phyloP scores from a whole-genome alignment of 2,888 invertebrate genomes.

The Hipparchia semele region DNA sequence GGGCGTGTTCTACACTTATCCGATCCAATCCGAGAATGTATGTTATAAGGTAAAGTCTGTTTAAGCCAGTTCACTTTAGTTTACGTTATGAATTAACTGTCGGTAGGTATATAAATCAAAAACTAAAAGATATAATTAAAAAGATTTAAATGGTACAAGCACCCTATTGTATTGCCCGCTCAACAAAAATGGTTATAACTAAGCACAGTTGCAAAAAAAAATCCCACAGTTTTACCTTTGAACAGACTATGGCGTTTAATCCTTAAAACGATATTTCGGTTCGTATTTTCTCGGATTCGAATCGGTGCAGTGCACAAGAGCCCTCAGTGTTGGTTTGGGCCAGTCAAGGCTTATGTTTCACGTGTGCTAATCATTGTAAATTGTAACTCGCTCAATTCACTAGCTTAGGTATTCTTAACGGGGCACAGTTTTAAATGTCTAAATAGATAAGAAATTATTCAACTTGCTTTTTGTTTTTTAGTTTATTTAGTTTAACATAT shows the following conservation, averaged over 20 bases:
- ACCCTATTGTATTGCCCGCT: too few species aligned
- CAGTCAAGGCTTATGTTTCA: neutral
- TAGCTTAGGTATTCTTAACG: conserved; percentile 21
- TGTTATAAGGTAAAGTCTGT: neutral
- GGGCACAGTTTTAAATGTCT: conserved; percentile 20
- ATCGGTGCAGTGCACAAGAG: neutral
- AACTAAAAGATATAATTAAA: too few species aligned
- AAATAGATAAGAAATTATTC: conserved; percentile 29
- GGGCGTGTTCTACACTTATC: neutral
- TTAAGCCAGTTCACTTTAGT: too few species aligned
- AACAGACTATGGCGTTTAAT: too few species aligned
- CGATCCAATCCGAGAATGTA: neutral
- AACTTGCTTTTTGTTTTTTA: conserved; percentile 45
- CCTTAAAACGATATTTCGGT: neutral
- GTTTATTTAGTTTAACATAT: neutral
- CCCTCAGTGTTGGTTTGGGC: neutral
- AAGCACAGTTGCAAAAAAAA: too few species aligned
- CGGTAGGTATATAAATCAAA: too few species aligned
- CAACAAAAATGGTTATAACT: too few species aligned
- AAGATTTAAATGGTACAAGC: too few species aligned
- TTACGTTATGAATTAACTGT: too few species aligned
- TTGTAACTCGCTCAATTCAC: conserved; percentile 29
- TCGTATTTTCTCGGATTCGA: neutral
- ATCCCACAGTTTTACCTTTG: too few species aligned
- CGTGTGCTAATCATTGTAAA: neutral